Conservation (phyloP, 2,888 invertebrate species). For the Sarcophaga rosellei region DNA sequence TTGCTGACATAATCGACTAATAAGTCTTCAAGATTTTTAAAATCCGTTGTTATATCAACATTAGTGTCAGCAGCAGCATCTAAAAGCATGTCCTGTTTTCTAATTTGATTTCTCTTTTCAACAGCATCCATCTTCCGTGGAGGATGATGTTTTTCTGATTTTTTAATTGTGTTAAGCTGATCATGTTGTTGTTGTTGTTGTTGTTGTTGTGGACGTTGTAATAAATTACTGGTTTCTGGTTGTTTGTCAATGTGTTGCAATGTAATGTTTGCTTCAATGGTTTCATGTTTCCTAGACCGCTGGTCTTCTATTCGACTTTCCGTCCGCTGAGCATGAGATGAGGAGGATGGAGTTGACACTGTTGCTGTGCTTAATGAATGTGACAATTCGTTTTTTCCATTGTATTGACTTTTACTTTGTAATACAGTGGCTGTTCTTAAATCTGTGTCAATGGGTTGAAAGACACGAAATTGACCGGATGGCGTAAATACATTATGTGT, state of each 20-base stretch:
- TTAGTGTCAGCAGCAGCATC: conserved; percentile 10
- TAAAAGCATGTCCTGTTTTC: background rate
- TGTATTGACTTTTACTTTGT: conserved; percentile 62
- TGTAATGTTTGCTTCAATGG: background rate
- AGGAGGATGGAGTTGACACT: background rate
- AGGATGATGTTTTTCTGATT: background rate
- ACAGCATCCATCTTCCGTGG: background rate
- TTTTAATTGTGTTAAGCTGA: background rate
- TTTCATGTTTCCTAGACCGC: conserved; percentile 16
- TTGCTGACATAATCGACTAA: conserved; percentile 76
- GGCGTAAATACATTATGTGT: conserved; percentile 77
- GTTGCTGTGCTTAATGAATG: conserved; percentile 10
- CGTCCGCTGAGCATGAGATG: background rate
- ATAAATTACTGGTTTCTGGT: conserved; percentile 31
- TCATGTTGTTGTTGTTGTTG: background rate
- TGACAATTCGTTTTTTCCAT: conserved; percentile 30
- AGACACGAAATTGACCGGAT: conserved; percentile 78
- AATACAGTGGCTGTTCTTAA: conserved; percentile 72
- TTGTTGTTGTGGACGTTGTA: conserved; percentile 2
- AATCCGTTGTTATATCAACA: conserved; percentile 70
- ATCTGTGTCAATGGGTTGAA: conserved; percentile 76
- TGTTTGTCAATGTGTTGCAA: background rate
- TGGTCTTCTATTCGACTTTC: background rate
- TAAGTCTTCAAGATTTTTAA: conserved; percentile 75
- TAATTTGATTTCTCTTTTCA: conserved; percentile 32